phyloP scores from a whole-genome alignment of 2,888 invertebrate genomes.

The Eupithecia exiguata region DNA sequence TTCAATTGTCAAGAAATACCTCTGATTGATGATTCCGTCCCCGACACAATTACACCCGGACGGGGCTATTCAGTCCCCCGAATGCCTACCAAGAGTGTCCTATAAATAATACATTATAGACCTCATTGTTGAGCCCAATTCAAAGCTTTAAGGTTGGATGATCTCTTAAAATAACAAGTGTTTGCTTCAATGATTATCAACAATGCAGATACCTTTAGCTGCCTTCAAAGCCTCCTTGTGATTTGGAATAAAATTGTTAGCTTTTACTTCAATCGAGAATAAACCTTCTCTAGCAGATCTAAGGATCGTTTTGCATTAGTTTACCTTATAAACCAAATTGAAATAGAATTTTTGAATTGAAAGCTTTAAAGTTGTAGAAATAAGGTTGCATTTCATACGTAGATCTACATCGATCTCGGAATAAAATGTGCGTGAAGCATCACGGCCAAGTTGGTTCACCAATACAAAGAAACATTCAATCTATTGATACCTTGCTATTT shows the following conservation, averaged over 20 bases:
- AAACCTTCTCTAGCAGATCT: not conserved
- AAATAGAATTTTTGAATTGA: constrained; percentile 32
- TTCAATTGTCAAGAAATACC: constrained; percentile 68
- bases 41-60: constrained; percentile 61
- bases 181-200: constrained; percentile 84
- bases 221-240: constrained; percentile 76
- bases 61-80: constrained; percentile 67
- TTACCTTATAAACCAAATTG: not conserved
- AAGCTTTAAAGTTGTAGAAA: not conserved
- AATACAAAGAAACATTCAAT: constrained; percentile 78
- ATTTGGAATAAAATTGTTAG: constrained; percentile 49
- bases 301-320: constrained; percentile 34
- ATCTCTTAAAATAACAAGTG: constrained; percentile 85
- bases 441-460: constrained; percentile 83
- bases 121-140: constrained; percentile 77
- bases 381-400: constrained; percentile 46
- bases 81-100: constrained; percentile 80
- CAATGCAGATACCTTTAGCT: constrained; percentile 81
- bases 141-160: constrained; percentile 81
- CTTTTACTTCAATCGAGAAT: constrained; percentile 26
- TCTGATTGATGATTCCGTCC: constrained; percentile 71
- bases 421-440: constrained; percentile 81
- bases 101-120: constrained; percentile 83
- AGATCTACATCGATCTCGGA: constrained; percentile 54
- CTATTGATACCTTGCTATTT: constrained; percentile 81